Conservation (phyloP, 2,797 vertebrate genomes). For the Potorous gilbertii region DNA sequence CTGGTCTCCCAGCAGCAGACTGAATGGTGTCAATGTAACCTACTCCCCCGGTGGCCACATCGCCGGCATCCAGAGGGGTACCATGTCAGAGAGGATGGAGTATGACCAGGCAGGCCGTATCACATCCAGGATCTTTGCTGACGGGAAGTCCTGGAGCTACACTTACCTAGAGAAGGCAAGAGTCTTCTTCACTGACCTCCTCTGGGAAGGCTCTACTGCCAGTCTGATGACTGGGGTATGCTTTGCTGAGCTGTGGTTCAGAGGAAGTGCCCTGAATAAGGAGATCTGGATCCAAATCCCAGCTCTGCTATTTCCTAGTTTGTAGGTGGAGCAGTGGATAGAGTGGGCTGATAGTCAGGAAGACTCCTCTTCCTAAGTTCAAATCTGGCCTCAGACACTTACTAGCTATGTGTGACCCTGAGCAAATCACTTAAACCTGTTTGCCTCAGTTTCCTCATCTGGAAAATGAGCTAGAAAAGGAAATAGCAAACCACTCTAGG, state of each 20-base stretch:
- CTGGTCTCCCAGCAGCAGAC: conserved; percentile 97
- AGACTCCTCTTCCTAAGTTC: not conserved
- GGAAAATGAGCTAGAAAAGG: too few species aligned
- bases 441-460: not conserved
- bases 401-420: not conserved
- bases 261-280: not conserved
- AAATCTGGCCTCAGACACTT: not conserved
- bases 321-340: not conserved
- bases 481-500: too few species aligned
- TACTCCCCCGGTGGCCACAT: conserved; percentile 95
- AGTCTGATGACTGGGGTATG: not conserved
- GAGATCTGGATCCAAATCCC: not conserved
- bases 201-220: not conserved
- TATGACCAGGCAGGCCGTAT: conserved; percentile 96
- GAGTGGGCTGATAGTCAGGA: not conserved
- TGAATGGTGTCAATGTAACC: conserved; percentile 97
- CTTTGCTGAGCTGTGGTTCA: not conserved
- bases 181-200: conserved; percentile 37
- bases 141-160: conserved; percentile 98
- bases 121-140: conserved; percentile 95
- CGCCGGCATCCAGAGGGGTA: conserved; percentile 96
- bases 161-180: conserved; percentile 98
- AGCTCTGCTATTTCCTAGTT: not conserved
- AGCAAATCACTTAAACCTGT: not conserved
- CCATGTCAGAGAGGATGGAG: conserved; percentile 98